phyloP scores from a whole-genome alignment of 2,113 vertebrate genomes.

The Panurus biarmicus region DNA sequence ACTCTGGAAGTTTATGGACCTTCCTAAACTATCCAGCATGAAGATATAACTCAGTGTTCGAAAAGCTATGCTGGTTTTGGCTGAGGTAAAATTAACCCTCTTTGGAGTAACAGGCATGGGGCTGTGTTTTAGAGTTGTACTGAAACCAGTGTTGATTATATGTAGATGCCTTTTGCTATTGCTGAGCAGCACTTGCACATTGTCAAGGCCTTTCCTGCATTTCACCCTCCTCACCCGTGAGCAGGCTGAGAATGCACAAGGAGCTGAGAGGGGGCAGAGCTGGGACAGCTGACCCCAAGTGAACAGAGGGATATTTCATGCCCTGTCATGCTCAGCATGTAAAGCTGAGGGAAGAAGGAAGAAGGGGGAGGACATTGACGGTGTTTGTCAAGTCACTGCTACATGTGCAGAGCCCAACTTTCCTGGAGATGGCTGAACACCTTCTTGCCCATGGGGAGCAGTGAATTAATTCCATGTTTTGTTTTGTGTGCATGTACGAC shows the following conservation, averaged over 20 bases:
- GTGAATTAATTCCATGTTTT: not conserved
- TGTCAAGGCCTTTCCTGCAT: not conserved
- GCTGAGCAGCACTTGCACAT: not conserved
- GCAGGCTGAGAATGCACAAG: not conserved
- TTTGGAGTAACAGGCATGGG: not conserved
- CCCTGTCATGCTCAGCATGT: not conserved
- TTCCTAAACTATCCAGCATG: not conserved
- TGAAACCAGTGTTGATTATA: not conserved
- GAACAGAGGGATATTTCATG: not conserved
- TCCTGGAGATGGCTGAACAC: not conserved
- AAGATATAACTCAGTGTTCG: not conserved
- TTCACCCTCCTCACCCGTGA: not conserved
- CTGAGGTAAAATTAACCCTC: not conserved
- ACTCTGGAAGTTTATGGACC: not conserved
- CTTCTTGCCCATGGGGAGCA: not conserved
- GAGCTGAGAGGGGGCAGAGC: not conserved
- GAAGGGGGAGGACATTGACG: accelerated
- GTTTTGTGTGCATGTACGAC: not conserved
- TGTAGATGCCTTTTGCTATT: not conserved
- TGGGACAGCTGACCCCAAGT: not conserved
- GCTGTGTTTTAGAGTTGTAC: not conserved
- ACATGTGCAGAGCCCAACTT: accelerated
- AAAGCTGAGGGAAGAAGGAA: not conserved
- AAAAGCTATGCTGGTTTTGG: not conserved
- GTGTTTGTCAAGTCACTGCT: not conserved